Evolutionary conservation across 2,888 invertebrate genomes (phyloP).

Genomic region (Heteromurus nitidus): DNA sequence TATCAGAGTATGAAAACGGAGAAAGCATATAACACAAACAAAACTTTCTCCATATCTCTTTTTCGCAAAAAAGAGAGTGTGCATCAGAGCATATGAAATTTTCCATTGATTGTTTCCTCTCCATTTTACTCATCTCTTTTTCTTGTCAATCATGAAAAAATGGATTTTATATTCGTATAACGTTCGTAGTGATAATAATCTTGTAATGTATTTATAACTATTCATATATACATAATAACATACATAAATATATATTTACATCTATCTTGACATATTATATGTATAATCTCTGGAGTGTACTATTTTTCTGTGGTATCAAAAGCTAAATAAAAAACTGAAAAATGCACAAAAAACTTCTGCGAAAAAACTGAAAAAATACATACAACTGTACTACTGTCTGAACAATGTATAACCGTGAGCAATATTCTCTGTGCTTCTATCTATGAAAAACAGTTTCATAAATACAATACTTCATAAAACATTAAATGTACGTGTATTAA

Average conservation of each 20-base stretch:
- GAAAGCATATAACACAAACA: too few relatives aligned
- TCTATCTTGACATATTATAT: conserved; percentile 21
- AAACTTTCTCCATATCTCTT: too few relatives aligned
- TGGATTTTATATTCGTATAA: conserved; percentile 37
- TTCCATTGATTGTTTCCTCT: too few relatives aligned
- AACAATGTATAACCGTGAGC: conserved; percentile 71
- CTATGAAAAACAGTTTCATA: conserved; percentile 35
- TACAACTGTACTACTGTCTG: conserved; percentile 61
- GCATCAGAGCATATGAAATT: too few relatives aligned
- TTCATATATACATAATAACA: conserved; percentile 15
- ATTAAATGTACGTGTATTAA: conserved; percentile 25
- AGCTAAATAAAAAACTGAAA: conserved; percentile 50
- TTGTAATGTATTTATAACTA: conserved; percentile 20
- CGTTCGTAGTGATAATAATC: conserved; percentile 36
- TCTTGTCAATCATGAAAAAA: conserved; percentile 9
- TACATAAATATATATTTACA: conserved; percentile 26
- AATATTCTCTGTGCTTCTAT: conserved; percentile 72
- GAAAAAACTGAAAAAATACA: conserved; percentile 53
- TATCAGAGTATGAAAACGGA: too few relatives aligned
- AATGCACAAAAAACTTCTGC: conserved; percentile 43
- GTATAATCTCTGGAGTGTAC: conserved; percentile 55
- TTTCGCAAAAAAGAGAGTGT: too few relatives aligned
- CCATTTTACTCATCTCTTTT: neutral
- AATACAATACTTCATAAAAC: conserved; percentile 16
- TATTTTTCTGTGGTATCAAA: conserved; percentile 59